Conservation (phyloP, 2,113 vertebrate species). For the Tilapia sparmanii region DNA sequence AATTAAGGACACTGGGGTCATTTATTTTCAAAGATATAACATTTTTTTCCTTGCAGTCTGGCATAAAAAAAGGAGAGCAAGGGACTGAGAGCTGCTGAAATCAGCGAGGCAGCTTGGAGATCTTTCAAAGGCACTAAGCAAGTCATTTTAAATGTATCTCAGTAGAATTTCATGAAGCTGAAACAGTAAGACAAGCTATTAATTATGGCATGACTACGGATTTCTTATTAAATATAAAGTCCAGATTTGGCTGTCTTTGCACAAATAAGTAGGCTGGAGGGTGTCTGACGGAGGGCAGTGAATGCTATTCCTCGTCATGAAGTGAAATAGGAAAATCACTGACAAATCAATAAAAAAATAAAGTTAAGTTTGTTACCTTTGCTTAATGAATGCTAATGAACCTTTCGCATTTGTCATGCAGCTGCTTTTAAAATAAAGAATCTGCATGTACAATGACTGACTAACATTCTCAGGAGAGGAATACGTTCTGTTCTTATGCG, state of each 20-base stretch:
- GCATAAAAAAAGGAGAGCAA: neutral
- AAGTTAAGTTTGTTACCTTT: neutral
- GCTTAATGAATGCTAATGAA: slow-evolving; percentile 1
- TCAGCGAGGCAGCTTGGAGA: neutral
- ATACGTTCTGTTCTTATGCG: neutral
- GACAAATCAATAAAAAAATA: slow-evolving; percentile 32
- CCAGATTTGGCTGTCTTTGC: neutral
- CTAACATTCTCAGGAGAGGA: slow-evolving; percentile 1
- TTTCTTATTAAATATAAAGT: neutral
- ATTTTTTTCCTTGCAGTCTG: neutral
- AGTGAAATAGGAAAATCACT: slow-evolving; percentile 26
- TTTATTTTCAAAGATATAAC: neutral
- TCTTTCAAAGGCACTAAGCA: neutral
- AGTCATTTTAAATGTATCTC: neutral
- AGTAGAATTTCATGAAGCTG: neutral
- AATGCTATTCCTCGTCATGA: neutral
- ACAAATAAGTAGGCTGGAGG: neutral
- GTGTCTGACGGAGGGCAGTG: neutral
- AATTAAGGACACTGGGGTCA: neutral
- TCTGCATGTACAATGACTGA: neutral
- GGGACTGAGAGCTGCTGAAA: neutral
- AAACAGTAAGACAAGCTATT: neutral
- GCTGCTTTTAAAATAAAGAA: slow-evolving; percentile 10
- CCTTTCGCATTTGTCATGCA: neutral
- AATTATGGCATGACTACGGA: neutral